phyloP scores from a whole-genome alignment of 2,113 vertebrate species.

The Setophaga petechia region DNA sequence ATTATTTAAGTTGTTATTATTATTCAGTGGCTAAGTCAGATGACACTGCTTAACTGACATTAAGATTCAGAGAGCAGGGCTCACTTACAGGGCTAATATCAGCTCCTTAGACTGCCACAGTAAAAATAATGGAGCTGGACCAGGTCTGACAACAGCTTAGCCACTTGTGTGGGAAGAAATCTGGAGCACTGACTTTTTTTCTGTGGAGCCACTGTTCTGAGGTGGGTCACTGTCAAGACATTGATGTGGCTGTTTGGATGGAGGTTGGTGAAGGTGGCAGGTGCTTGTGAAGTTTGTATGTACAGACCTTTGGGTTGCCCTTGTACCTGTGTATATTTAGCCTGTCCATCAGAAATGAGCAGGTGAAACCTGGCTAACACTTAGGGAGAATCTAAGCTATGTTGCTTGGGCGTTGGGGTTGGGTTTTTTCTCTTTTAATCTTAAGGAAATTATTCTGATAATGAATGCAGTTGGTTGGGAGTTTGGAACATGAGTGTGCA shows the following conservation, averaged over 20 bases:
- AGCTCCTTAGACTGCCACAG: background rate
- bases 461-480: background rate
- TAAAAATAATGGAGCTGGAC: background rate
- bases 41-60: background rate
- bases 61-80: background rate
- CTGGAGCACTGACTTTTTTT: background rate
- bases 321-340: background rate
- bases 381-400: background rate
- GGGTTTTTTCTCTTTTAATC: background rate
- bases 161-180: background rate
- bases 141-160: background rate
- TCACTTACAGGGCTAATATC: background rate
- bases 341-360: background rate
- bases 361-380: background rate
- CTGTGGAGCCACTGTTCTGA: background rate
- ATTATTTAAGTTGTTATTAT: background rate
- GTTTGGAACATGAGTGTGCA: background rate
- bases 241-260: background rate
- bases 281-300: background rate
- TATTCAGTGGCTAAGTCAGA: background rate
- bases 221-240: background rate
- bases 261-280: background rate
- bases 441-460: background rate
- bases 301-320: background rate
- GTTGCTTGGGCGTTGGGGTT: background rate